Base-by-base conservation (phyloP, 2,888 invertebrate species). In the Macrophya alboannulata region DNA sequence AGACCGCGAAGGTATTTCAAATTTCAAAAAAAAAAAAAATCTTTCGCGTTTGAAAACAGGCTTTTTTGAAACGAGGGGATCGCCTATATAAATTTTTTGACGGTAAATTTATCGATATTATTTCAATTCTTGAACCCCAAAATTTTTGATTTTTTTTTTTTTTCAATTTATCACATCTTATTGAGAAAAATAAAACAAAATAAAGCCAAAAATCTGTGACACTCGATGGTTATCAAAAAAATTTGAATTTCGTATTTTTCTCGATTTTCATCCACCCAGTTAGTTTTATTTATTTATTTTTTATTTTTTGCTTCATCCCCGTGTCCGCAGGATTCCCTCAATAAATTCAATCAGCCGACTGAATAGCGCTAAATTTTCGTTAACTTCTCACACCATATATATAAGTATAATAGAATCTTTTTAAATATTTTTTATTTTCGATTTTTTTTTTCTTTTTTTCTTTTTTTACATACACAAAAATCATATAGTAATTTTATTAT, bases 401-500 rank as follows among this genome's bases (percentile, higher is more conserved):
- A n/a, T n/a, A n/a, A n/a, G n/a, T n/a, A n/a, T n/a, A n/a, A n/a
- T n/a, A n/a, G n/a, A n/a, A n/a, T n/a, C n/a, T n/a, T n/a, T n/a
- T n/a, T n/a, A n/a, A 31, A 31, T 48, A 9, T 48, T 12, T 48
- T 9, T 12, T 48, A 48, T 12, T 48, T 9, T 12, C 4, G 4
- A 10, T 48, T 48, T 9, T 0, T 48, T 9, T 12, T 37, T 37
- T n/a, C 10, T 68, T 17, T 37, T 68, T 68, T 31, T 68, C 15
- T 43, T 81, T 81, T 85, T 71, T 83, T n/a, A n/a, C n/a, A 79
- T 72, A 84, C 68, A 86, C 65, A 51, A 84, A 82, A 51, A 79
- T 62, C 55, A 85, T 51, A 84, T 84, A 21, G 84, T 74, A 81
- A 81, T 86, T 51, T 86, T 85, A 74, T 85, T 85, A 83, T 68